These are phyloP conservation scores for Streblospio benedicti DNA, from an alignment of 1,140 invertebrate species.

Conservation along the genomic window DNA sequence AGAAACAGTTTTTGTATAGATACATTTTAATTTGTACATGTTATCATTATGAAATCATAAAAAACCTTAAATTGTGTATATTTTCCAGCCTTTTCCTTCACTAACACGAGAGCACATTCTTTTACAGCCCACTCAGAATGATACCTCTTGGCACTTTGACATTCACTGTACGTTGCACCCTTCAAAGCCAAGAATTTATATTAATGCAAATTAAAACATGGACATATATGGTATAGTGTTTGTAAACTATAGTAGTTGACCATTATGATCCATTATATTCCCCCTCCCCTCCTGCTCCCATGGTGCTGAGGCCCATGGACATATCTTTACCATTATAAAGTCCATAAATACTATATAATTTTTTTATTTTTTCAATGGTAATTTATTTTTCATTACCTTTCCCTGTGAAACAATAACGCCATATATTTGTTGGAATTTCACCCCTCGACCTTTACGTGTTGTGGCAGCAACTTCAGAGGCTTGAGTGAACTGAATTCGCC, in stretches of 20 bases:
- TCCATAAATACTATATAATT: slow-evolving; percentile 12
- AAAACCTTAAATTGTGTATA: neutral
- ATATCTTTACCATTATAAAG: neutral
- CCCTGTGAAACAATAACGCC: slow-evolving; percentile 68
- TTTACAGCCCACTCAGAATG: neutral
- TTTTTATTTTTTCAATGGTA: neutral
- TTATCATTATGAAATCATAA: slow-evolving; percentile 1
- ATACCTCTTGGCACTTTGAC: neutral
- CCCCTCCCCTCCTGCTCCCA: neutral
- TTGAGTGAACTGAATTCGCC: slow-evolving; percentile 73
- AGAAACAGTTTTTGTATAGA: no score
- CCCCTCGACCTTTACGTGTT: slow-evolving; percentile 67
- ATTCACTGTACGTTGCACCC: neutral
- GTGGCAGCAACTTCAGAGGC: slow-evolving; percentile 66
- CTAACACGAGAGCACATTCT: neutral
- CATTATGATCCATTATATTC: slow-evolving; percentile 12
- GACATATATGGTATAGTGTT: neutral
- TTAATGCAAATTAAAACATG: neutral
- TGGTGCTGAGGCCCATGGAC: no score
- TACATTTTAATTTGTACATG: no score
- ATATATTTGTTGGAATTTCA: slow-evolving; percentile 77
- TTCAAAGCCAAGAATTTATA: neutral
- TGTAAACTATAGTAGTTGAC: neutral
- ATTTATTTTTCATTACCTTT: slow-evolving; percentile 27
- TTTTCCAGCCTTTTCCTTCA: neutral